Base-by-base conservation (phyloP, 2,888 invertebrate species). In the Polydrusus cervinus region DNA sequence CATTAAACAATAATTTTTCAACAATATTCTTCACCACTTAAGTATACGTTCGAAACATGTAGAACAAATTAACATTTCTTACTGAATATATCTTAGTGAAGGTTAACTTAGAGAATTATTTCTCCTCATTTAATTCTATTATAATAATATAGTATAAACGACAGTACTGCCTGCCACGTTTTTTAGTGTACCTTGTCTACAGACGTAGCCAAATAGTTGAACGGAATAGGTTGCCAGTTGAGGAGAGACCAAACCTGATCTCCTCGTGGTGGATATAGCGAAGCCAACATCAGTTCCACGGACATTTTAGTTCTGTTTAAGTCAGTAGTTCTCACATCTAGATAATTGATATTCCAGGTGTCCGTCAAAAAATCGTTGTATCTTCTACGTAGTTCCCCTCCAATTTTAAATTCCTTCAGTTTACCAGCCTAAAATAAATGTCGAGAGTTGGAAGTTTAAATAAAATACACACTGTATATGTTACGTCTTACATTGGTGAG, bases 271-370 rank as follows among this genome's bases (percentile, higher is more conserved):
- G 91, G 92, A 83, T 89, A 93, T 43, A 94, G 82, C 0, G 91
- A 93, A 0, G 92, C 90, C 70, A 93, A 86, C 2, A 92, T 91
- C 16, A 92, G 87, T 78, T 92, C 87, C 0, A 91, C 92, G 9
- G 93, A 92, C 89, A 93, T 92, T 86, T 93, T 89, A 0, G 94
- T 93, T 49, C 93, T 88, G 61, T 91, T 90, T 81, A 89, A 91
- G 82, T 91, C 90, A 0, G 93, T 92, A 45, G 92, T 92, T 38
- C 90, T 86, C 64, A 89, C 85, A 7, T 81, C 81, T 9, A 89
- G 82, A 84, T 92, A 88, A 40, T 89, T 88, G 6, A 89, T 89
- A 78, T 86, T 87, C 83, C 91, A 92, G 55, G 86, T 30, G n/a
- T 16, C 8, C 14, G 25, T 45, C 16, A 57, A 14, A 47, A 69